Conservation (phyloP, 2,888 invertebrate species). For the Nephrocerus scutellatus region DNA sequence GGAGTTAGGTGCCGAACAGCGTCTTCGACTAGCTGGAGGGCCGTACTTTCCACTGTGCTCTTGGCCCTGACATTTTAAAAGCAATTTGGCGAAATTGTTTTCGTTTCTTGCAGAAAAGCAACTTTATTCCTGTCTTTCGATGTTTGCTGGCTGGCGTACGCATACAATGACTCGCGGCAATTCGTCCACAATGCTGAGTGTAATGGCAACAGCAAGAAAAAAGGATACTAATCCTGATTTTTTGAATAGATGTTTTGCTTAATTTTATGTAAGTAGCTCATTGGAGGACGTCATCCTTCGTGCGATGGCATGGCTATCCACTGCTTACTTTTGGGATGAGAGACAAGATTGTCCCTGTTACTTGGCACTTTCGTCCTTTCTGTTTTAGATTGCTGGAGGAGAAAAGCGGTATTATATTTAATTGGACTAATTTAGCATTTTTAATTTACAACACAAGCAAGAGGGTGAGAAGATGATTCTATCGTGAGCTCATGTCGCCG, state of each 20-base stretch:
- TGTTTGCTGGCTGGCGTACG: too few species aligned
- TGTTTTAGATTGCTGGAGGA: too few species aligned
- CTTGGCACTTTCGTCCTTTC: too few species aligned
- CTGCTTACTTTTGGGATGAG: too few species aligned
- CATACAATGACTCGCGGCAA: too few species aligned
- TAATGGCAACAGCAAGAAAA: background rate
- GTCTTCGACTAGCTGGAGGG: too few species aligned
- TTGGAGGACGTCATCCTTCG: slow-evolving; percentile 18
- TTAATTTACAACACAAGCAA: slow-evolving; percentile 30
- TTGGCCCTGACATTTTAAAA: slow-evolving; percentile 24
- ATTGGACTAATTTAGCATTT: slow-evolving; percentile 35
- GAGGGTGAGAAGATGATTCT: slow-evolving; percentile 11
- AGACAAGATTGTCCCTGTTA: too few species aligned
- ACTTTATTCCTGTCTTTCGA: too few species aligned
- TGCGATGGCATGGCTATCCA: too few species aligned
- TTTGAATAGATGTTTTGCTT: slow-evolving; percentile 20
- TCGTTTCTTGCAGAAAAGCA: too few species aligned
- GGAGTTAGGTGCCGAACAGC: slow-evolving; percentile 19
- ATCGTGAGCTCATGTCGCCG: too few species aligned
- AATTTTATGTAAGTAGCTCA: slow-evolving; percentile 22
- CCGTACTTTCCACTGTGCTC: too few species aligned
- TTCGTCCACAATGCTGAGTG: background rate
- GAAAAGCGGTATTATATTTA: slow-evolving; percentile 27
- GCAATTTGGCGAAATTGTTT: slow-evolving; percentile 23
- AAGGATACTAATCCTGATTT: slow-evolving; percentile 10